Conservation (phyloP, 2,888 invertebrate genomes). For the Augochlorella aurata region DNA sequence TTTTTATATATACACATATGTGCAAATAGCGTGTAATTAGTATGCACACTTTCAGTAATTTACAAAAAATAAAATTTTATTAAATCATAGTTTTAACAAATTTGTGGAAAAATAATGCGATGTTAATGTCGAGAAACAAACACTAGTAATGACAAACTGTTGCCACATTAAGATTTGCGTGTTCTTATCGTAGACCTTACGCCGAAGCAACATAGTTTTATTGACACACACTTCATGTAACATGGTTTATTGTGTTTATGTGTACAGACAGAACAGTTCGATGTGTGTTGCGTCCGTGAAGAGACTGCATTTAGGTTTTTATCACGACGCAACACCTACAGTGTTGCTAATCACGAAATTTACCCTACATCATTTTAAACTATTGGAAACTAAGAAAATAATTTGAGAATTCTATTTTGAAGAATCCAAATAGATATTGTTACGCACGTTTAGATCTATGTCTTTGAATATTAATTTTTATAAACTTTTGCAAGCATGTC, state of each 20-base stretch:
- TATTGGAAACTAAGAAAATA: background rate
- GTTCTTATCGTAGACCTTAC: conserved; percentile 67
- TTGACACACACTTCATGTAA: background rate
- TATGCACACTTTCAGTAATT: background rate
- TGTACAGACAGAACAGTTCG: background rate
- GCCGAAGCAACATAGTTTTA: background rate
- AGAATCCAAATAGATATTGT: background rate
- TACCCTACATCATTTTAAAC: background rate
- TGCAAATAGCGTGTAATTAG: background rate
- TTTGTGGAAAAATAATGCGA: background rate
- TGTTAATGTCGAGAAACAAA: conserved; percentile 22
- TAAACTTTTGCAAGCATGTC: too few relatives aligned
- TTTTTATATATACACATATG: conserved; percentile 1
- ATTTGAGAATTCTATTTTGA: background rate
- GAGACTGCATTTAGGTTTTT: background rate
- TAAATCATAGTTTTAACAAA: background rate
- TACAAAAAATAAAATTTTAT: background rate
- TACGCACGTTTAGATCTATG: background rate
- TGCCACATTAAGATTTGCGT: conserved; percentile 63
- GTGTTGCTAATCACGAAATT: background rate
- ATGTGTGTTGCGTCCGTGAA: background rate
- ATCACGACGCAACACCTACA: background rate
- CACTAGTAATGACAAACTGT: conserved; percentile 52
- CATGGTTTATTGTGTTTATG: background rate
- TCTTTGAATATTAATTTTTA: too few relatives aligned